Evolutionary conservation across 1,140 invertebrate species (phyloP).

Genomic region (Octopus sinensis): DNA sequence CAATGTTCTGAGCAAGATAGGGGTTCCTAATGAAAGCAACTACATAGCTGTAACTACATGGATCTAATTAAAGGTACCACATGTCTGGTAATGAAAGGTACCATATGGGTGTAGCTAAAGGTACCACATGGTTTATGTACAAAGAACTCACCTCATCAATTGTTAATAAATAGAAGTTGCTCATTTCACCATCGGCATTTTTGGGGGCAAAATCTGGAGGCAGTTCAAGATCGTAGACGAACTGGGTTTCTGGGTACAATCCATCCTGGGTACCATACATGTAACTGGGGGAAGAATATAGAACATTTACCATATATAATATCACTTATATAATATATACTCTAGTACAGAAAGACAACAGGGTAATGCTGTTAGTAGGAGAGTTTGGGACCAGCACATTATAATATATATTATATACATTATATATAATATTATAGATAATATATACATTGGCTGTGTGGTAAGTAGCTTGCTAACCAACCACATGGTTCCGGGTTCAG

Average conservation of each 20-base stretch:
- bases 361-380: not conserved
- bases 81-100: too few relatives aligned
- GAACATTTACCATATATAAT: constrained; percentile 8
- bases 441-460: too few relatives aligned
- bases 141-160: constrained; percentile 62
- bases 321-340: not conserved
- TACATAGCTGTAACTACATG: too few relatives aligned
- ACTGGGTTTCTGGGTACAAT: constrained; percentile 89
- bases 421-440: too few relatives aligned
- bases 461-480: too few relatives aligned
- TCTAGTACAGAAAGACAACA: not conserved
- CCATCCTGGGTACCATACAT: constrained; percentile 89
- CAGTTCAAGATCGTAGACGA: constrained; percentile 90
- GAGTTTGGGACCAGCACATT: not conserved
- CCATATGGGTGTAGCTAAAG: too few relatives aligned
- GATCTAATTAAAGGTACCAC: too few relatives aligned
- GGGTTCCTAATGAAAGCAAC: too few relatives aligned
- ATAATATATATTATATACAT: too few relatives aligned
- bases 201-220: constrained; percentile 82
- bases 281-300: constrained; percentile 64
- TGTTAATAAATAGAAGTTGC: constrained; percentile 76
- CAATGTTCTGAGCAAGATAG: too few relatives aligned
- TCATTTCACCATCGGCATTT: constrained; percentile 90
- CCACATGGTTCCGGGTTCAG: too few relatives aligned
- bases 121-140: too few relatives aligned